These are phyloP conservation scores for Sebastes hubbsi DNA, from an alignment of 2,797 vertebrate species.

Conservation along the genomic window DNA sequence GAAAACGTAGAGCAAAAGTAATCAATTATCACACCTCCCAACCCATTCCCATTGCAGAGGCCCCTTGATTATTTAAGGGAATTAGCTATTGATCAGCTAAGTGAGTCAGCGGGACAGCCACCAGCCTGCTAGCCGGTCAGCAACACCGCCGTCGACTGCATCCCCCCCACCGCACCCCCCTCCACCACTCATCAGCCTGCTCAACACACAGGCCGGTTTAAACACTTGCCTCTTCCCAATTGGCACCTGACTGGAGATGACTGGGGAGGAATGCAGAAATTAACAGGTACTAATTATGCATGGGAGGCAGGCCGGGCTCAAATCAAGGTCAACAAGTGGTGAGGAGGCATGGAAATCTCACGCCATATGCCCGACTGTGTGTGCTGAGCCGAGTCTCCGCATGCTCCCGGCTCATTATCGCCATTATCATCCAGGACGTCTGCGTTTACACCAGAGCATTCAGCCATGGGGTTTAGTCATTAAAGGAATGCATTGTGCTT, in stretches of 20 bases:
- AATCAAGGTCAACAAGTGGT: slow-evolving; percentile 70
- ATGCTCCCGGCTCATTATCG: slow-evolving; percentile 55
- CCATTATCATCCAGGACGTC: slow-evolving; percentile 50
- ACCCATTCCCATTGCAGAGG: slow-evolving; percentile 60
- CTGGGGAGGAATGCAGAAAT: slow-evolving; percentile 44
- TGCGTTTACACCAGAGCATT: slow-evolving; percentile 34
- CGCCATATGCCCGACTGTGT: slow-evolving; percentile 53
- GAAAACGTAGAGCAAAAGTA: slow-evolving; percentile 74
- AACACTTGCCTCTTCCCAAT: slow-evolving; percentile 37
- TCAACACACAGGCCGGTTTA: slow-evolving; percentile 39
- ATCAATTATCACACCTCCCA: slow-evolving; percentile 79
- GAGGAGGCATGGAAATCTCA: slow-evolving; percentile 51
- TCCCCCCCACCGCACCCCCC: background rate
- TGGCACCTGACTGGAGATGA: slow-evolving; percentile 40
- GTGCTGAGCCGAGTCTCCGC: slow-evolving; percentile 13
- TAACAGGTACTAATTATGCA: slow-evolving; percentile 62
- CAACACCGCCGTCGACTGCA: slow-evolving; percentile 21
- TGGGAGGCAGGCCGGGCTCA: slow-evolving; percentile 45
- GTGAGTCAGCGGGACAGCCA: slow-evolving; percentile 73
- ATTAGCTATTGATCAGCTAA: slow-evolving; percentile 84
- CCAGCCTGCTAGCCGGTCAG: slow-evolving; percentile 48
- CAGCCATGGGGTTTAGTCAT: slow-evolving; percentile 16
- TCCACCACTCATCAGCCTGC: slow-evolving; percentile 14
- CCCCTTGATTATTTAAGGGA: slow-evolving; percentile 82
- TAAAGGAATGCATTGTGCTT: slow-evolving; percentile 32